phyloP scores from a whole-genome alignment of 2,797 vertebrate species.

The Loriculus beryllinus region DNA sequence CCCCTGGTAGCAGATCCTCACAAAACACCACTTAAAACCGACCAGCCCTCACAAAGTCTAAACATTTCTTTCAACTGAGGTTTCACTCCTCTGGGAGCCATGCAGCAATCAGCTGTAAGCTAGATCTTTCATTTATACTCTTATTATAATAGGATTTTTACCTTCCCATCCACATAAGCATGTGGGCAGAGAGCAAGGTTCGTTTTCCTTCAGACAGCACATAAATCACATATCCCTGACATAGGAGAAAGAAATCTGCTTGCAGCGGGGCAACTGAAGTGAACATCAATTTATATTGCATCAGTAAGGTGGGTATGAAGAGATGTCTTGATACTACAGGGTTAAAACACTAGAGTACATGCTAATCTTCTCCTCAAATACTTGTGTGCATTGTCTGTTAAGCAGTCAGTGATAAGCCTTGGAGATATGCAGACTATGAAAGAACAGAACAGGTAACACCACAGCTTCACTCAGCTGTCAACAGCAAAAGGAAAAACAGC shows the following conservation, averaged over 20 bases:
- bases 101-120: neutral
- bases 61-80: neutral
- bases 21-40: neutral
- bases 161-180: neutral
- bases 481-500: neutral
- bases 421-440: neutral
- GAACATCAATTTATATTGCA: neutral
- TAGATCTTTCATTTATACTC: neutral
- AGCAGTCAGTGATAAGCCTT: neutral
- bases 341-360: neutral
- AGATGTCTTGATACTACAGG: neutral
- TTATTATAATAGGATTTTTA: neutral
- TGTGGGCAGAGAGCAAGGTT: rapidly evolving
- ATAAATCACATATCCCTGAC: neutral
- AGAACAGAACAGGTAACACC: neutral
- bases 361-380: neutral
- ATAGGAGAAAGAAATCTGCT: neutral
- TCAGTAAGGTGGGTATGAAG: neutral
- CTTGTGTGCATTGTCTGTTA: neutral
- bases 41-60: neutral
- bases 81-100: neutral
- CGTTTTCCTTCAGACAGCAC: neutral
- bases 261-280: neutral
- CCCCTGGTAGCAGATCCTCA: neutral
- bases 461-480: neutral